Evolutionary conservation across 2,797 vertebrate genomes (phyloP), one percentile per base, ranked within the genome.

Genomic region (Epinephelus awoara): DNA sequence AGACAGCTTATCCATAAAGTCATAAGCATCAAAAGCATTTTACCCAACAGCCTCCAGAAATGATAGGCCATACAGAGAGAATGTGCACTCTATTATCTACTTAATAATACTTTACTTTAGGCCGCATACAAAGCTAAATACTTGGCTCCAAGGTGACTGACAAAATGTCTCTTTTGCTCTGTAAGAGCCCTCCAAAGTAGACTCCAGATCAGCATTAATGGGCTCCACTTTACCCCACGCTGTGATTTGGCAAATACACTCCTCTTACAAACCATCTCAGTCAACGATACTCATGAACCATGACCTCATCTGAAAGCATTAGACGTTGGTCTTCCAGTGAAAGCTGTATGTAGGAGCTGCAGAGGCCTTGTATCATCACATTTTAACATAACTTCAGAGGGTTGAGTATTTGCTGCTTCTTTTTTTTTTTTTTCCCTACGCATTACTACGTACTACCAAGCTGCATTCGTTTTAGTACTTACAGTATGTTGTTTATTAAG

Each of bases 401-500:
- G 47, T 6, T 67, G 56, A 68, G 34, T 42, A 12, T 42, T 42
- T 42, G 11, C 6, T 70, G 71, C 68, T 52, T 77, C 61, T 55
- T 51, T 34, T 19, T 73, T 71, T 50, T 77, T 64, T 55, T 51
- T 34, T 21, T 8, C 34, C 34, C 34, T 68, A 5, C 19, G 5
- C 66, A 73, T 79, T 52, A 34, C 25, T 69, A 4, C 17, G 8
- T 68, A 73, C 80, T 67, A 63, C 65, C 4, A 10, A 61, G 17
- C 75, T 51, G 5, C 80, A 81, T 86, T 82, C n/a, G 74, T 80
- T 85, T 76, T 84, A 89, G 88, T 85, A 72, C 67, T 79, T 85
- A 70, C 61, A 89, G 74, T 73, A 57, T 88, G 85, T 82, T 91
- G 75, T 87, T 88, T 89, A 88, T 88, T 88, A 77, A 88, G 85